Percentiles rank a stretch among this genome's conserved stretches.
phyloP scores from a whole-genome alignment of 2,888 invertebrate genomes.

The Chalcis sispes region DNA sequence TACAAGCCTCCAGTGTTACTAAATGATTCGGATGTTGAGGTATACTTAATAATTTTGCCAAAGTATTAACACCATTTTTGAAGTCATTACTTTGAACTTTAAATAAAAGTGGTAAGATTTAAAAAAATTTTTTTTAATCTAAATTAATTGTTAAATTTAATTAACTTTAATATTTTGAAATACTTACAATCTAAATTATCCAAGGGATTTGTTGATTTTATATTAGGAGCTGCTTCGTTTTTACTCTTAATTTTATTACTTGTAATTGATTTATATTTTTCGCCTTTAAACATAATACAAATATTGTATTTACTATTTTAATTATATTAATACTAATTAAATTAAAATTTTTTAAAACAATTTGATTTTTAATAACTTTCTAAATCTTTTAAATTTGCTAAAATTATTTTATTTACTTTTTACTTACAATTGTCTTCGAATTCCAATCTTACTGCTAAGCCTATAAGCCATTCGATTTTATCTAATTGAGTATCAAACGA shows the following conservation, averaged over 20 bases:
- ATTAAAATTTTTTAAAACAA: neutral
- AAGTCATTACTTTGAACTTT: slow-evolving; percentile 91
- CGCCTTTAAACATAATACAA: slow-evolving; percentile 76
- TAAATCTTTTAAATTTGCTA: neutral
- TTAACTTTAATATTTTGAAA: slow-evolving; percentile 28
- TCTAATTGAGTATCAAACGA: slow-evolving; percentile 80
- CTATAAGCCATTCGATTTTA: slow-evolving; percentile 90
- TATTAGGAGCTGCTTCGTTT: slow-evolving; percentile 82
- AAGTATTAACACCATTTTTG: slow-evolving; percentile 85
- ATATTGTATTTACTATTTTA: neutral
- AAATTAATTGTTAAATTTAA: no score
- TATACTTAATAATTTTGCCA: slow-evolving; percentile 88
- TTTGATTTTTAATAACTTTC: neutral
- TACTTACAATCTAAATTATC: slow-evolving; percentile 91
- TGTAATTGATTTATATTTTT: slow-evolving; percentile 83
- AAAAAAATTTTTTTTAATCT: no score
- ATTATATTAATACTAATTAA: neutral
- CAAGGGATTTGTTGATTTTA: slow-evolving; percentile 88
- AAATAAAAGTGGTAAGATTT: neutral
- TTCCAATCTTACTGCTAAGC: slow-evolving; percentile 89
- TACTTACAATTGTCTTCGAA: slow-evolving; percentile 86
- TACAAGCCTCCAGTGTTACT: slow-evolving; percentile 83
- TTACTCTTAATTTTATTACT: slow-evolving; percentile 79
- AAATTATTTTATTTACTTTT: no score
- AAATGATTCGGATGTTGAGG: slow-evolving; percentile 89